These are phyloP conservation scores for Rambutsinella grinnellia DNA, from an alignment of 2,888 invertebrate species.

Conservation along the genomic window DNA sequence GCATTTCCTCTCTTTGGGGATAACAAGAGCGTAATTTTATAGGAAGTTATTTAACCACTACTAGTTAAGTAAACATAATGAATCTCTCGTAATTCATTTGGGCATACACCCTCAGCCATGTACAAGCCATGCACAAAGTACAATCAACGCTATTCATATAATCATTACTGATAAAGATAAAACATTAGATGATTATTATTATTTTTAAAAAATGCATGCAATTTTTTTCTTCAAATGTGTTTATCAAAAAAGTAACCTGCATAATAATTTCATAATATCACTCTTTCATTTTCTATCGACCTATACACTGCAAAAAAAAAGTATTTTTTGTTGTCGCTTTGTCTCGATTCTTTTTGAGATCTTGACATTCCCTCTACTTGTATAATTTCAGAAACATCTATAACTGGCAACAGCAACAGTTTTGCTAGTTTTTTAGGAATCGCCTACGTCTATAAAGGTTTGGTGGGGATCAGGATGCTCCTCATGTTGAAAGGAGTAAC, in stretches of 20 bases:
- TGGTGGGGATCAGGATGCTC: neutral
- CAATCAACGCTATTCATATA: no score
- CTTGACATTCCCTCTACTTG: conserved; percentile 40
- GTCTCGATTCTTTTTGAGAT: conserved; percentile 19
- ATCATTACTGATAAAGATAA: neutral
- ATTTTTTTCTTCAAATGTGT: conserved; percentile 10
- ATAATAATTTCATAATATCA: no score
- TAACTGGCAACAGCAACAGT: neutral
- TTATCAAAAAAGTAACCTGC: no score
- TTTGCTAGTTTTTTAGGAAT: neutral
- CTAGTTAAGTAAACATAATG: neutral
- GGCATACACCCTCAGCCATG: no score
- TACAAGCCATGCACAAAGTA: no score
- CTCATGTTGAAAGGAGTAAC: neutral
- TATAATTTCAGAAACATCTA: neutral
- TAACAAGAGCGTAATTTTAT: neutral
- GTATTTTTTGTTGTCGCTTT: neutral
- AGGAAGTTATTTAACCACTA: conserved; percentile 9
- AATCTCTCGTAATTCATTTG: no score
- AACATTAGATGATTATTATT: neutral
- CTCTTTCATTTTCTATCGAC: conserved; percentile 3
- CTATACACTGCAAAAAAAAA: neutral
- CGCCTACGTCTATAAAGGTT: neutral
- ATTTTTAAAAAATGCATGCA: conserved; percentile 13
- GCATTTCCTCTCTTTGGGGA: conserved; percentile 16